These are phyloP conservation scores for Acrossocheilus fasciatus DNA, from an alignment of 2,797 vertebrate species.

Conservation along the genomic window DNA sequence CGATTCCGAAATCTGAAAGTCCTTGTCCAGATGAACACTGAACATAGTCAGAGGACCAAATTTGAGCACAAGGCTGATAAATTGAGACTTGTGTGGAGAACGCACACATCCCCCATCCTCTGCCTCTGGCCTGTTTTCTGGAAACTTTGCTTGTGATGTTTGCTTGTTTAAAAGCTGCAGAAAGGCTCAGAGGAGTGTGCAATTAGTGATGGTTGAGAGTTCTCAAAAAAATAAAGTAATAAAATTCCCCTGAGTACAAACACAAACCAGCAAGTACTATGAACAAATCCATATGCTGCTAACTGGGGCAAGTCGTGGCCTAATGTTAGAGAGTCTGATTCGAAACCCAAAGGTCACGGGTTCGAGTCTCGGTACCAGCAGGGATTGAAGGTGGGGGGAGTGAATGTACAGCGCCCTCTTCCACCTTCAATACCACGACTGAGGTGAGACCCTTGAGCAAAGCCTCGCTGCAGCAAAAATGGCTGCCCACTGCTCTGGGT, in stretches of 20 bases:
- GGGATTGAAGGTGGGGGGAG: no score
- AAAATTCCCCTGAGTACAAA: conserved; percentile 16
- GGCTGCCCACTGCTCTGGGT: no score
- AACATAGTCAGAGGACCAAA: background rate
- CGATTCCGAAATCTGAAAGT: conserved; percentile 21
- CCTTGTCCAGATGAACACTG: conserved; percentile 1
- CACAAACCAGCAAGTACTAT: conserved; percentile 11
- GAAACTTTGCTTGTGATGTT: conserved; percentile 28
- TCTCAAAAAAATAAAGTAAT: conserved; percentile 14
- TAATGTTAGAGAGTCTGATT: background rate
- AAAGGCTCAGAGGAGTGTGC: conserved; percentile 6
- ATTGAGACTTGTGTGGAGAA: conserved; percentile 8
- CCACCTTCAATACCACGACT: background rate
- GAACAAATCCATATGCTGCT: background rate
- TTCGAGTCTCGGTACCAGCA: no score
- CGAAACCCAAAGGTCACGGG: background rate
- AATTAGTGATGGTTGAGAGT: conserved; percentile 36
- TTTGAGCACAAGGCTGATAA: background rate
- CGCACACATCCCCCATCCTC: background rate
- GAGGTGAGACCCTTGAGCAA: background rate
- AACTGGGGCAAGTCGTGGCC: background rate
- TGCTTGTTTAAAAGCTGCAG: conserved; percentile 43
- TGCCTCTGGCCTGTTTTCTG: conserved; percentile 28
- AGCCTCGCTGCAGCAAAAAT: no score
- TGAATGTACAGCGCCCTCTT: background rate